A percentile compares a stretch with the other conserved stretches of the same genome.
Conservation (phyloP, 2,797 vertebrate species). For the Hapalemur alaotrensis region DNA sequence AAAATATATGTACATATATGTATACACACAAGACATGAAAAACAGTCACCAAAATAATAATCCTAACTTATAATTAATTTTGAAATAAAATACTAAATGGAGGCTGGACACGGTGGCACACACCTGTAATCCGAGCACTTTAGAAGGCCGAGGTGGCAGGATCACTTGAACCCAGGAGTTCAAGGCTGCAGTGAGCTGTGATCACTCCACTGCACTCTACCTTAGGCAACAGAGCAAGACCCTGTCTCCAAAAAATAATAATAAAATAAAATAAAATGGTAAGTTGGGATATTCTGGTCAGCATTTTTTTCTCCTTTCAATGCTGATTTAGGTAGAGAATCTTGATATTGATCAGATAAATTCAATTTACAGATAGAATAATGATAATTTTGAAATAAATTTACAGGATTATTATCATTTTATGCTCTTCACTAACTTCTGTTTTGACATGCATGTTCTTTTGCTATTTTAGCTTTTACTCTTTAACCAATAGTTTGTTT, state of each 20-base stretch:
- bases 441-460: background rate
- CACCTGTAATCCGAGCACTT: no score
- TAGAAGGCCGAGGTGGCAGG: no score
- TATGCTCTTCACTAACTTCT: background rate
- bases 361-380: background rate
- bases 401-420: background rate
- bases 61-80: background rate
- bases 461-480: background rate
- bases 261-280: background rate
- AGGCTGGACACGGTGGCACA: no score
- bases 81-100: background rate
- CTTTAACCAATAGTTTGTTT: slow-evolving; percentile 1
- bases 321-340: background rate
- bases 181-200: no score
- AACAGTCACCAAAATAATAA: slow-evolving; percentile 12
- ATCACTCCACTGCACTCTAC: no score
- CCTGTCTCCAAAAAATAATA: no score
- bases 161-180: no score
- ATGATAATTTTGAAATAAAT: background rate
- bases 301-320: background rate
- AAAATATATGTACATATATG: background rate
- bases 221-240: no score
- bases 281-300: background rate
- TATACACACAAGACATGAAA: background rate
- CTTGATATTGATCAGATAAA: background rate